A percentile compares a stretch with the other conserved stretches of the same genome.
phyloP scores from a whole-genome alignment of 2,888 invertebrate species.

The Nyleta sp. region DNA sequence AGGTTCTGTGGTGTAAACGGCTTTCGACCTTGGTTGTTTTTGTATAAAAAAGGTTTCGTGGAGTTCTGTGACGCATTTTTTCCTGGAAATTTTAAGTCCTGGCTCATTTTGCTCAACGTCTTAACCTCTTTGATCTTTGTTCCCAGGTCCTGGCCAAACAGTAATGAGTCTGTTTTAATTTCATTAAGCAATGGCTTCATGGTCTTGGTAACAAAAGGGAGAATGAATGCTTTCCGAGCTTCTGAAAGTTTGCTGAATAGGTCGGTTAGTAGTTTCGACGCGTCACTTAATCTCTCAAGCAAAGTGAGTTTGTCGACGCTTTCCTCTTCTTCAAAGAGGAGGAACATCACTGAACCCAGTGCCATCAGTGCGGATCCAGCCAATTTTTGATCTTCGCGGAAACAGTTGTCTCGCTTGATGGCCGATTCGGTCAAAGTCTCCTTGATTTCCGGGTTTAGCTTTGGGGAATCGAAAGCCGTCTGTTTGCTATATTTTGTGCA shows the following conservation, averaged over 20 bases:
- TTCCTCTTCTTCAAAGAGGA: background rate
- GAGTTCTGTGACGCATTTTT: background rate
- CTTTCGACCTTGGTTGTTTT: background rate
- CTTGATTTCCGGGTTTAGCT: background rate
- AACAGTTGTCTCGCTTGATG: background rate
- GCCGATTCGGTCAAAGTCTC: background rate
- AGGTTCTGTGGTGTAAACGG: background rate
- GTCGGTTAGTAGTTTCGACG: too few species aligned
- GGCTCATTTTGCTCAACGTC: background rate
- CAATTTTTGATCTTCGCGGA: background rate
- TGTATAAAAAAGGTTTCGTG: conserved; percentile 1
- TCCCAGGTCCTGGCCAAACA: too few species aligned
- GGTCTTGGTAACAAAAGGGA: too few species aligned
- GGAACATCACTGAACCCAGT: background rate
- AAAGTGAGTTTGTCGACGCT: conserved; percentile 3
- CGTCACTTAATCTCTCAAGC: conserved; percentile 3
- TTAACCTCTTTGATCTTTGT: background rate
- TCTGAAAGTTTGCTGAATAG: too few species aligned
- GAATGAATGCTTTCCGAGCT: too few species aligned
- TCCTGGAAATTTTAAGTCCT: background rate
- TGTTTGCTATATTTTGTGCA: background rate
- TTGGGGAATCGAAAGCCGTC: background rate
- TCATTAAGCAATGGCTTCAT: too few species aligned
- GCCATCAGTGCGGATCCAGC: background rate
- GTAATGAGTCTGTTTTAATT: too few species aligned